Percentiles rank a stretch among this genome's conserved stretches.
phyloP scores from a whole-genome alignment of 1,140 invertebrate species.

The Lutraria rhynchaena region DNA sequence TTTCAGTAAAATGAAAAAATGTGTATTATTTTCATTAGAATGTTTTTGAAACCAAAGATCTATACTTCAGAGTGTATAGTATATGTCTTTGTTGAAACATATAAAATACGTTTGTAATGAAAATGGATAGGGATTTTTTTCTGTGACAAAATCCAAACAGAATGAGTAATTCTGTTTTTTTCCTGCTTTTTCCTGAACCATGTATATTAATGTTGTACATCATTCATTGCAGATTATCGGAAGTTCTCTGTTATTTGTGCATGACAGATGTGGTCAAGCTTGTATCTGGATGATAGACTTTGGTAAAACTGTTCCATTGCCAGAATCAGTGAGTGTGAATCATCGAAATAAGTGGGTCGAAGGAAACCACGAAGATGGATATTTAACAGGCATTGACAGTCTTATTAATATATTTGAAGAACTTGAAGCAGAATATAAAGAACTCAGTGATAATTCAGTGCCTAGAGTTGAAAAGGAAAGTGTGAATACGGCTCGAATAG shows the following conservation, averaged over 20 bases:
- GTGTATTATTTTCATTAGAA: too few species aligned
- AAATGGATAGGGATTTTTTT: too few species aligned
- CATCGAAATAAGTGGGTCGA: slow-evolving; percentile 95
- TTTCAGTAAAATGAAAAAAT: too few species aligned
- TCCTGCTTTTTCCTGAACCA: too few species aligned
- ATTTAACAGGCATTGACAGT: slow-evolving; percentile 96
- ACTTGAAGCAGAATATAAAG: slow-evolving; percentile 23
- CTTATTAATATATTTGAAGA: slow-evolving; percentile 81
- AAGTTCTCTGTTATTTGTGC: slow-evolving; percentile 97
- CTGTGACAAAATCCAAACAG: too few species aligned
- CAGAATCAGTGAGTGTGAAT: slow-evolving; percentile 88
- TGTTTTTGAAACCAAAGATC: too few species aligned
- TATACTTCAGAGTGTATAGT: too few species aligned
- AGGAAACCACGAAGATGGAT: slow-evolving; percentile 99
- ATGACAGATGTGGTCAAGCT: slow-evolving; percentile 91
- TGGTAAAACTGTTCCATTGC: slow-evolving; percentile 95
- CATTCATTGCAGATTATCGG: slow-evolving; percentile 93
- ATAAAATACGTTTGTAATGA: too few species aligned
- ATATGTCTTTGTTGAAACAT: too few species aligned
- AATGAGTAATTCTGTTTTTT: too few species aligned
- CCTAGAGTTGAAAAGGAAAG: neutral
- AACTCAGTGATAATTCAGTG: neutral
- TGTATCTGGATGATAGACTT: slow-evolving; percentile 99
- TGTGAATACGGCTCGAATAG: too few species aligned
- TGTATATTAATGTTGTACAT: too few species aligned